Percentiles rank a stretch among this genome's conserved stretches.
phyloP scores from a whole-genome alignment of 2,113 vertebrate genomes.

The Oxyura jamaicensis region DNA sequence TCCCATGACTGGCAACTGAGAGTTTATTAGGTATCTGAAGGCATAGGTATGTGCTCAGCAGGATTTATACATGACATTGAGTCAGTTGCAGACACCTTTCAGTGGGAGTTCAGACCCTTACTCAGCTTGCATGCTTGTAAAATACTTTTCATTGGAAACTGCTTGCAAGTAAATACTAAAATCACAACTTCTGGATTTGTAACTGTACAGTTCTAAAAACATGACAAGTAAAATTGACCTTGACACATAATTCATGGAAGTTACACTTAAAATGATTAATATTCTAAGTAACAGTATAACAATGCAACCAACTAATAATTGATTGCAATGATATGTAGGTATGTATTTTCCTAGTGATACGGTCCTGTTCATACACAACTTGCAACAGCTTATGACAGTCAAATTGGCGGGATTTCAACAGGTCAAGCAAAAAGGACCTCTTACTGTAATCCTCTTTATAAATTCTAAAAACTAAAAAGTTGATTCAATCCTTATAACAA shows the following conservation, averaged over 20 bases:
- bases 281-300: not conserved
- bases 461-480: not conserved
- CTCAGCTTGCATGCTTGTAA: not conserved
- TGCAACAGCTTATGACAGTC: not conserved
- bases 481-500: not conserved
- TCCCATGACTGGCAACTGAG: not conserved
- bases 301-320: not conserved
- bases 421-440: not conserved
- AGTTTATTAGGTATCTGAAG: not conserved
- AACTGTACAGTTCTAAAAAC: not conserved
- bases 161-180: not conserved
- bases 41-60: not conserved
- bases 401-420: not conserved
- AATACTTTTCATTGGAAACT: not conserved
- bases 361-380: not conserved
- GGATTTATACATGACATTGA: conserved; percentile 22
- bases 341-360: not conserved
- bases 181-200: not conserved
- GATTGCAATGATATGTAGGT: not conserved
- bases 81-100: not conserved
- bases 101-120: not conserved
- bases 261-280: not conserved
- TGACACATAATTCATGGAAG: not conserved
- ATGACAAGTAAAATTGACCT: not conserved
- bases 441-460: not conserved